These are phyloP conservation scores for Aratinga solstitialis DNA, from an alignment of 2,797 vertebrate species.

Conservation along the genomic window DNA sequence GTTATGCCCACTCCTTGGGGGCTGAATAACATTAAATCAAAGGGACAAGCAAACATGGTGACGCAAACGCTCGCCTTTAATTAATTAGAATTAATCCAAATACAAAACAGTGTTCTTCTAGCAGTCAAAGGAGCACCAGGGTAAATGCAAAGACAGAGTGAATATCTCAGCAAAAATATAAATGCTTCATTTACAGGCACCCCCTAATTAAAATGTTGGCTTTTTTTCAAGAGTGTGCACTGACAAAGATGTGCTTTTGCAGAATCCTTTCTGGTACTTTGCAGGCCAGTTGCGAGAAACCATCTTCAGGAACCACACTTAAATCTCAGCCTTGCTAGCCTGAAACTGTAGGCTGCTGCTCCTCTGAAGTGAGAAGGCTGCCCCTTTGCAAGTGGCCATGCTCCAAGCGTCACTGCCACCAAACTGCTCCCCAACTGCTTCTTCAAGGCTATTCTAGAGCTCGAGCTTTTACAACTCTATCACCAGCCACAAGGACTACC, in stretches of 20 bases:
- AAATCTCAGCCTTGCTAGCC: background rate
- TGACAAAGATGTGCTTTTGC: background rate
- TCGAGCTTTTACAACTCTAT: background rate
- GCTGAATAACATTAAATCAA: conserved; percentile 32
- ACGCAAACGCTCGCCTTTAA: background rate
- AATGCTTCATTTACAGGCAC: background rate
- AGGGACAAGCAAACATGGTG: conserved; percentile 21
- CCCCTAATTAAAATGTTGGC: background rate
- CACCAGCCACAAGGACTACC: background rate
- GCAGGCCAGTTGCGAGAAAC: background rate
- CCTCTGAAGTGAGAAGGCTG: background rate
- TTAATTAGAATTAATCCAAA: conserved; percentile 32
- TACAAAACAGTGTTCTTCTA: background rate
- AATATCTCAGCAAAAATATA: background rate
- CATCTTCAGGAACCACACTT: background rate
- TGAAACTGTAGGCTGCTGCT: background rate
- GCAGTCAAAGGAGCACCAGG: background rate
- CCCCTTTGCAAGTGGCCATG: background rate
- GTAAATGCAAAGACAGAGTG: background rate
- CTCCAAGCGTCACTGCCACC: background rate
- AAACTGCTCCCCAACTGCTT: background rate
- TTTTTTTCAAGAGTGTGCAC: background rate
- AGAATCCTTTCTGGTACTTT: background rate
- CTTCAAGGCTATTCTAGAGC: background rate
- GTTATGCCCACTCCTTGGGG: background rate